Conservation (phyloP, 2,797 vertebrate genomes). For the Tenualosa thibaudeaui region DNA sequence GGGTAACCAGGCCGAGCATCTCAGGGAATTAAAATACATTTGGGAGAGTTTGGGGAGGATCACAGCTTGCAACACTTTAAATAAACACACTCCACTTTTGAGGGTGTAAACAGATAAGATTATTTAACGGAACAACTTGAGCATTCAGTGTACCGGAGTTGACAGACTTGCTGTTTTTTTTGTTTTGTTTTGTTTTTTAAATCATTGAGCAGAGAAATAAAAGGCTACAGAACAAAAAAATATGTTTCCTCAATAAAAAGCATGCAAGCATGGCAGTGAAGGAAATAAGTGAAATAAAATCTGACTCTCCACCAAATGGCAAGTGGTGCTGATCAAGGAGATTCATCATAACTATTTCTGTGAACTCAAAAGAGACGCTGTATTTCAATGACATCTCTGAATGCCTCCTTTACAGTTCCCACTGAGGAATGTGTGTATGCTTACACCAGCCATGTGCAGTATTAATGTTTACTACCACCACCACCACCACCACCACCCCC, state of each 20-base stretch:
- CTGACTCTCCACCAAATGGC: not conserved
- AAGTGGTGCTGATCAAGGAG: not conserved
- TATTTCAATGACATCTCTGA: not conserved
- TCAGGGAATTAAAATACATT: slow-evolving; percentile 16
- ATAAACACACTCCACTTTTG: slow-evolving; percentile 11
- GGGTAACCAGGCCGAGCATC: not conserved
- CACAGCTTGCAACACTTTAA: slow-evolving; percentile 5
- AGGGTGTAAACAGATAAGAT: slow-evolving; percentile 3
- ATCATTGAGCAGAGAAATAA: not conserved
- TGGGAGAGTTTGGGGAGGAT: not conserved
- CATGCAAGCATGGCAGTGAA: not conserved
- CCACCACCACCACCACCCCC: no score
- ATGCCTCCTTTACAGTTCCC: not conserved
- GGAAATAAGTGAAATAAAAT: not conserved
- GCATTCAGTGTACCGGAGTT: not conserved
- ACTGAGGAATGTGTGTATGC: not conserved
- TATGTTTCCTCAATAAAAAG: not conserved
- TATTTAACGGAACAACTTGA: not conserved
- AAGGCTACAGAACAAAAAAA: not conserved
- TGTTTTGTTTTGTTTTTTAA: no score
- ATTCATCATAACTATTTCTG: not conserved
- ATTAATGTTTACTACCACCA: not conserved
- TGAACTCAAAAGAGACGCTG: not conserved
- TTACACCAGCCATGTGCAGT: not conserved
- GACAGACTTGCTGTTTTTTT: not conserved